Evolutionary conservation across 2,888 invertebrate genomes (phyloP), one percentile per base, ranked within the genome.

Genomic region (Lasius fuliginosus): DNA sequence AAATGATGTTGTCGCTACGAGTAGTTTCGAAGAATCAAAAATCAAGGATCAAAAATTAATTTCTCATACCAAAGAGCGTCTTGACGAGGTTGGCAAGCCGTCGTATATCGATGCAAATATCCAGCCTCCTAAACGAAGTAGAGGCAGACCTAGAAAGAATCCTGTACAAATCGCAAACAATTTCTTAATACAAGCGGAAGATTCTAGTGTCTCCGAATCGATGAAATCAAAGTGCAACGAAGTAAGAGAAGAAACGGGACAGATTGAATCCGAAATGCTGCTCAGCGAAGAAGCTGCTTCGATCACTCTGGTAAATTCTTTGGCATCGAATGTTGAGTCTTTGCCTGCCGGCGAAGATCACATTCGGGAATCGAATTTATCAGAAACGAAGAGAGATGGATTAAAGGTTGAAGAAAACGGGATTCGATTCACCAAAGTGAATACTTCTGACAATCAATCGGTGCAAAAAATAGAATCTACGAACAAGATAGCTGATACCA

Each of bases 111-210:
- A 81, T 40, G n/a, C 46, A n/a, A 69, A 11, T 40, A 30, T 18
- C 2, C 69, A 46, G 23, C 79, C 60, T 60, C 18, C n/a, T 36
- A 81, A 62, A 71, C 71, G 71, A 1, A 67, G 53, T n/a, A 68
- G 79, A 36, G 79, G 79, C 12, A 81, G 79, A 3, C 79, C 79
- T 62, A 71, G 71, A 12, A 81, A 81, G 33, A 81, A 81, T 71
- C 36, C 36, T 46, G 15, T 46, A 64, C 40, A 40, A 12, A 5
- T 40, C 42, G n/a, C 36, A 30, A 64, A 42, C 3, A 73, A 46
- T 75, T 64, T 64, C 6, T 27, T 33, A 27, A 30, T 56, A 36
- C 40, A 82, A 56, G 23, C 64, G 12, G 33, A 42, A 9, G 23
- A 33, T 23, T 18, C 6, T 1, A 62, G 62, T 9, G 64, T 62